These are phyloP conservation scores for Oostethus manadensis DNA, from an alignment of 2,113 vertebrate genomes.

Conservation along the genomic window DNA sequence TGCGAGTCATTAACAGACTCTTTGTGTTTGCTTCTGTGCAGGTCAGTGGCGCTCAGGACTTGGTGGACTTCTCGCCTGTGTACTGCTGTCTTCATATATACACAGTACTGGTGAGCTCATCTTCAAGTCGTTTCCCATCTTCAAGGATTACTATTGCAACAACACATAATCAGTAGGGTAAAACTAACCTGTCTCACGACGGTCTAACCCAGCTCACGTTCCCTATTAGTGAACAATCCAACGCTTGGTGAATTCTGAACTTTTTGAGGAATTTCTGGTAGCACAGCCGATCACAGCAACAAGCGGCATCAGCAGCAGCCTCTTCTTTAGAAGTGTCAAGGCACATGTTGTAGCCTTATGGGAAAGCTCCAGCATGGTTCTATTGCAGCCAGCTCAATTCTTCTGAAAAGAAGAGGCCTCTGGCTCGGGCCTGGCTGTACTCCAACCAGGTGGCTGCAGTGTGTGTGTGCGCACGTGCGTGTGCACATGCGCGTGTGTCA, in stretches of 20 bases:
- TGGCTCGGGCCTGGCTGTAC: constrained; percentile 37
- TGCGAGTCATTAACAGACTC: not conserved
- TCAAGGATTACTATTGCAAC: too few relatives aligned
- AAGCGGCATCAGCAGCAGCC: not conserved
- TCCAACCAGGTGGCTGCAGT: constrained; percentile 30
- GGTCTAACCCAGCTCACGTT: too few relatives aligned
- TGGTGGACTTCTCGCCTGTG: constrained; percentile 97
- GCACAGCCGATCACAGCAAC: too few relatives aligned
- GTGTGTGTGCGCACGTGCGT: constrained; percentile 2
- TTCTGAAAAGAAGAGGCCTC: constrained; percentile 29
- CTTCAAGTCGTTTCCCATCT: too few relatives aligned
- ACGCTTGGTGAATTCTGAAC: too few relatives aligned
- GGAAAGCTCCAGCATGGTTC: not conserved
- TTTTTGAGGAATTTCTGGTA: too few relatives aligned
- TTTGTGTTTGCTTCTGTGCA: constrained; percentile 41
- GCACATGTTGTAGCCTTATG: constrained; percentile 2
- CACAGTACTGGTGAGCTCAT: constrained; percentile 69
- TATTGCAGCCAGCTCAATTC: not conserved
- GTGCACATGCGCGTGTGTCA: constrained; percentile 25
- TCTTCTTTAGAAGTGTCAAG: not conserved
- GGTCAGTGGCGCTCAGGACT: constrained; percentile 89
- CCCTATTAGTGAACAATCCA: too few relatives aligned
- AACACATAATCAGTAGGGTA: too few relatives aligned
- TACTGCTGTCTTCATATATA: constrained; percentile 97
- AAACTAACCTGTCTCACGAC: too few relatives aligned